Evolutionary conservation across 2,113 vertebrate genomes (phyloP).

Genomic region (Vanacampus margaritifer): DNA sequence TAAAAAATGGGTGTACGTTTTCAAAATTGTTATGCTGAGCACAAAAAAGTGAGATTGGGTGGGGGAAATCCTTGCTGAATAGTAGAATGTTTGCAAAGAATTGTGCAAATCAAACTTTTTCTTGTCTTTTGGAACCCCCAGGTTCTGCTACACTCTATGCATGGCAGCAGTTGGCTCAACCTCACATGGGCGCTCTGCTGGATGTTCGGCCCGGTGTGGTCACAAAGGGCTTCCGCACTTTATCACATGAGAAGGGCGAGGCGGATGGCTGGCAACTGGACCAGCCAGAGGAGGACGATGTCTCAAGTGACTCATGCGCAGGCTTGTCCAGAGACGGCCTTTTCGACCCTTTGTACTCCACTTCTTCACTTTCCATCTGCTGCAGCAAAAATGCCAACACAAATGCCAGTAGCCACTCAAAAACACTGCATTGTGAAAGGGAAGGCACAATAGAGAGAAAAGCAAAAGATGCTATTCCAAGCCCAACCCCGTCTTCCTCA

Average conservation of each 20-base stretch:
- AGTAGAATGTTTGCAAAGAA: neutral
- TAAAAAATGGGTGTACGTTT: neutral
- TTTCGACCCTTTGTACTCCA: conserved; percentile 80
- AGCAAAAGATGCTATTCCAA: conserved; percentile 30
- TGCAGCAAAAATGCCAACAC: conserved; percentile 59
- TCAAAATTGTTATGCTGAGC: neutral
- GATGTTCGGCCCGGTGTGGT: conserved; percentile 92
- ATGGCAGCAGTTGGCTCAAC: conserved; percentile 97
- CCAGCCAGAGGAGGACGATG: conserved; percentile 95
- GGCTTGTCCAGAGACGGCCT: conserved; percentile 63
- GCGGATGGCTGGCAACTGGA: conserved; percentile 83
- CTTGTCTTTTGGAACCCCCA: conserved; percentile 42
- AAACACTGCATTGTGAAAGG: conserved; percentile 10
- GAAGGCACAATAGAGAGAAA: conserved; percentile 2
- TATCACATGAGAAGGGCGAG: conserved; percentile 85
- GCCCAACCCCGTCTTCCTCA: conserved; percentile 18
- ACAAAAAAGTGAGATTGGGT: neutral
- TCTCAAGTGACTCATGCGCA: conserved; percentile 79
- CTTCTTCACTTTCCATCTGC: conserved; percentile 76
- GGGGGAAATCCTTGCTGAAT: neutral
- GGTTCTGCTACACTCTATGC: conserved; percentile 97
- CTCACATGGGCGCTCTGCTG: conserved; percentile 91
- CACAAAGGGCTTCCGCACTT: conserved; percentile 92
- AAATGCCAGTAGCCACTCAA: conserved; percentile 9
- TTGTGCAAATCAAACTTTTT: neutral